These are phyloP conservation scores for Dromiciops gliroides DNA, from an alignment of 2,113 vertebrate species.

Conservation along the genomic window DNA sequence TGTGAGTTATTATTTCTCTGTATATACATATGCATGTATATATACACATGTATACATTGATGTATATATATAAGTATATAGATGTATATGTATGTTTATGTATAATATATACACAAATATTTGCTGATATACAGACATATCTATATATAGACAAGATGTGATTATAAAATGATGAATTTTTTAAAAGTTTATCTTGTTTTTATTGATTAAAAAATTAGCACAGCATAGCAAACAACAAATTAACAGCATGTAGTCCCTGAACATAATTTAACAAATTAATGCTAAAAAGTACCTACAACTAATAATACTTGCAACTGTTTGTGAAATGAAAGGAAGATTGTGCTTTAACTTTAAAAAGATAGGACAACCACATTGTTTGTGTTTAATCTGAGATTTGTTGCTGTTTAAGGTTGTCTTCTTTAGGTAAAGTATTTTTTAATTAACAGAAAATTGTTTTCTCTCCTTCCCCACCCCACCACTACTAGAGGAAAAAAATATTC, in stretches of 20 bases:
- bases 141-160: not conserved
- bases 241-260: not conserved
- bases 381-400: not conserved
- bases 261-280: not conserved
- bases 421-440: not conserved
- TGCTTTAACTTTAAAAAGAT: not conserved
- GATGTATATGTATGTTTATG: too few species aligned
- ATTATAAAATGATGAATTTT: not conserved
- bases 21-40: too few species aligned
- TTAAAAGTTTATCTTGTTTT: not conserved
- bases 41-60: too few species aligned
- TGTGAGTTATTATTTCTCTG: too few species aligned
- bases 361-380: not conserved
- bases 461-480: not conserved
- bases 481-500: not conserved
- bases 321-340: not conserved
- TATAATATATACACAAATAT: too few species aligned
- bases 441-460: not conserved
- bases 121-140: too few species aligned
- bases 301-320: not conserved
- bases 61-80: too few species aligned
- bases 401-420: too few species aligned
- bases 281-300: not conserved
- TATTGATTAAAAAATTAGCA: too few species aligned
- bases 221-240: not conserved